Evolutionary conservation across 2,888 invertebrate genomes (phyloP).

Genomic region (Caprella mutica): DNA sequence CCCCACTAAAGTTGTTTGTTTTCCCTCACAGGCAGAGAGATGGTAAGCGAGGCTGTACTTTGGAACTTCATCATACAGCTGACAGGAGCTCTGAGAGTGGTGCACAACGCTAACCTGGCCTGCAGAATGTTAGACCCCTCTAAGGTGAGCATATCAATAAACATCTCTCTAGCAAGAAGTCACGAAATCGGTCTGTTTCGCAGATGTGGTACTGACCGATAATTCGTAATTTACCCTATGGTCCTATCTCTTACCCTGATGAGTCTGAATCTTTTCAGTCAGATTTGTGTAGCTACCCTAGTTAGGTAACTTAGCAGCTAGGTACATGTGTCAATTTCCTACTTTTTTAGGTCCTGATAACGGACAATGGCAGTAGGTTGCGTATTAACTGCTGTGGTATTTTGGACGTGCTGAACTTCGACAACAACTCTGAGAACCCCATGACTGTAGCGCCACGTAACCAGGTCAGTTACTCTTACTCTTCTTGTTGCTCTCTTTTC

Average conservation of each 20-base stretch:
- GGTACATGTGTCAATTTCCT: too few species aligned
- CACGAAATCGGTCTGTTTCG: too few species aligned
- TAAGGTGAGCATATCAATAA: slow-evolving; percentile 63
- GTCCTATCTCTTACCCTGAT: too few species aligned
- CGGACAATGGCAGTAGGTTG: slow-evolving; percentile 40
- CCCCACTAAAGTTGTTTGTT: too few species aligned
- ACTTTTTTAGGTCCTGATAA: slow-evolving; percentile 17
- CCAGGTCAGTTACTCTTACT: too few species aligned
- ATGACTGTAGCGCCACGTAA: slow-evolving; percentile 54
- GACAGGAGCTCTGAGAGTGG: slow-evolving; percentile 78
- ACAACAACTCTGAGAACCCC: slow-evolving; percentile 56
- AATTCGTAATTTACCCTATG: too few species aligned
- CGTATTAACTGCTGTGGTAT: slow-evolving; percentile 70
- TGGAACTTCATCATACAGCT: slow-evolving; percentile 95
- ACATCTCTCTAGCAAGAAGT: too few species aligned
- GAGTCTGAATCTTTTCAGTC: too few species aligned
- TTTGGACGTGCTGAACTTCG: slow-evolving; percentile 66
- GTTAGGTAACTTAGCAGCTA: too few species aligned
- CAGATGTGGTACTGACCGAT: too few species aligned
- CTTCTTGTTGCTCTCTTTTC: background rate
- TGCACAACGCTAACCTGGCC: slow-evolving; percentile 68
- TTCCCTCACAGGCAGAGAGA: slow-evolving; percentile 40
- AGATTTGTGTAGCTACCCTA: too few species aligned
- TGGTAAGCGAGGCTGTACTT: slow-evolving; percentile 78
- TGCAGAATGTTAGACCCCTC: slow-evolving; percentile 80